Conservation (phyloP, 2,113 vertebrate species). For the Gallinago paraguaiae region DNA sequence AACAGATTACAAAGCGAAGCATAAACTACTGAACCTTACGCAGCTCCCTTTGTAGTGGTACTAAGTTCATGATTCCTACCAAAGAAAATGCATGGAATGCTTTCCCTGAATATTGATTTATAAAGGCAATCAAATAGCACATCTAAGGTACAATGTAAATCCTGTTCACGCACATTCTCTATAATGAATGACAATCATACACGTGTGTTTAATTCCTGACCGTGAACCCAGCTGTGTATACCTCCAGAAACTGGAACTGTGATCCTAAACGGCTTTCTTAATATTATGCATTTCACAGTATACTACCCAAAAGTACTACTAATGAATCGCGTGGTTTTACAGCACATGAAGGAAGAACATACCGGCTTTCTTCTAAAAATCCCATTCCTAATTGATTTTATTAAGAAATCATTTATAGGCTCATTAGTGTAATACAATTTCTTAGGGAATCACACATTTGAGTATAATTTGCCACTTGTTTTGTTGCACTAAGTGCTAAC, state of each 20-base stretch:
- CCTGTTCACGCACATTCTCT: background rate
- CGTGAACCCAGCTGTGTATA: background rate
- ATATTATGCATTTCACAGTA: background rate
- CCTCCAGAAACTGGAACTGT: background rate
- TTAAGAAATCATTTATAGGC: background rate
- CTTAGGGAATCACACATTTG: background rate
- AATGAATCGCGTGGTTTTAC: background rate
- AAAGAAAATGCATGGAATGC: background rate
- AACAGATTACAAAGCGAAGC: background rate
- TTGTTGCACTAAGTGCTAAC: background rate
- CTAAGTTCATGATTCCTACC: background rate
- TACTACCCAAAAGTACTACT: background rate
- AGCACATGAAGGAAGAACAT: background rate
- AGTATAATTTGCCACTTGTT: constrained; percentile 21
- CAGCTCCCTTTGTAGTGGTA: background rate
- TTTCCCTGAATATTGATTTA: background rate
- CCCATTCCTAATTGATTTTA: background rate
- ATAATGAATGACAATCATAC: background rate
- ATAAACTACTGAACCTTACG: background rate
- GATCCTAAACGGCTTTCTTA: background rate
- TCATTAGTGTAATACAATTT: background rate
- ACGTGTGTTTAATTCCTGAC: background rate
- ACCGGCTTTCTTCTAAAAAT: background rate
- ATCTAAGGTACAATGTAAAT: background rate
- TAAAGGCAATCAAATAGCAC: background rate